Conservation (phyloP, 37 sponge, comb jelly and placozoan genomes). For the Amphimedon queenslandica region DNA sequence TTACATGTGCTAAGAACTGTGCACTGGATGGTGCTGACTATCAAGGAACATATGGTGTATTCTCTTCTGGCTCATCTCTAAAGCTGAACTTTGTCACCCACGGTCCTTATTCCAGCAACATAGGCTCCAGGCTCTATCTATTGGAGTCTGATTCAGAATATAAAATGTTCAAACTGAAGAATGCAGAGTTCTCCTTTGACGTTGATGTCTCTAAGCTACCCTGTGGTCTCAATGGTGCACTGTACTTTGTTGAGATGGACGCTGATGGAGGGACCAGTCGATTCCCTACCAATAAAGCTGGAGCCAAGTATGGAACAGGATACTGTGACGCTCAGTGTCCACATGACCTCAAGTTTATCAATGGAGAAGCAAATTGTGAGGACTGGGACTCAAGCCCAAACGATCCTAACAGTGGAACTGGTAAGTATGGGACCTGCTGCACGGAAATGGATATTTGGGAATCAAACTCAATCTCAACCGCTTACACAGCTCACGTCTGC, state of each 20-base stretch:
- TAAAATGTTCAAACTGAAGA: slow-evolving; percentile 31
- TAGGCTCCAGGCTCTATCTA: slow-evolving; percentile 34
- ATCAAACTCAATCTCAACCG: slow-evolving; percentile 29
- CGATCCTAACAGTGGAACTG: slow-evolving; percentile 16
- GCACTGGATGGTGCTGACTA: slow-evolving; percentile 36
- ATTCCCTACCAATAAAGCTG: slow-evolving; percentile 28
- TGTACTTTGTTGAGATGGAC: slow-evolving; percentile 36
- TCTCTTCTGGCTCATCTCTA: slow-evolving; percentile 16
- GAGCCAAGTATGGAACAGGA: slow-evolving; percentile 43
- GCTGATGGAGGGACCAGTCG: slow-evolving; percentile 27
- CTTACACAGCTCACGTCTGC: slow-evolving; percentile 32
- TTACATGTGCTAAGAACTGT: slow-evolving; percentile 30
- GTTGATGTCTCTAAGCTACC: slow-evolving; percentile 41
- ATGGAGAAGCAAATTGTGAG: slow-evolving; percentile 38
- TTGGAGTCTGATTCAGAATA: slow-evolving; percentile 29
- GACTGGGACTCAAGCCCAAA: slow-evolving; percentile 21
- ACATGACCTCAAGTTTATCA: slow-evolving; percentile 39
- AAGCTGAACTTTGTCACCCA: slow-evolving; percentile 25
- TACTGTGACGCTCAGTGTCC: slow-evolving; percentile 48
- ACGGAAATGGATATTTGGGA: slow-evolving; percentile 39
- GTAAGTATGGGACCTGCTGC: slow-evolving; percentile 38
- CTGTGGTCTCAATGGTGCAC: slow-evolving; percentile 41
- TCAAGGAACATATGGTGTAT: slow-evolving; percentile 19
- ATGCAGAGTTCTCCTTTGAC: slow-evolving; percentile 35
- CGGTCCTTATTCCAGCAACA: slow-evolving; percentile 22